phyloP scores from a whole-genome alignment of 1,140 invertebrate genomes.

The Helicoverpa zea region DNA sequence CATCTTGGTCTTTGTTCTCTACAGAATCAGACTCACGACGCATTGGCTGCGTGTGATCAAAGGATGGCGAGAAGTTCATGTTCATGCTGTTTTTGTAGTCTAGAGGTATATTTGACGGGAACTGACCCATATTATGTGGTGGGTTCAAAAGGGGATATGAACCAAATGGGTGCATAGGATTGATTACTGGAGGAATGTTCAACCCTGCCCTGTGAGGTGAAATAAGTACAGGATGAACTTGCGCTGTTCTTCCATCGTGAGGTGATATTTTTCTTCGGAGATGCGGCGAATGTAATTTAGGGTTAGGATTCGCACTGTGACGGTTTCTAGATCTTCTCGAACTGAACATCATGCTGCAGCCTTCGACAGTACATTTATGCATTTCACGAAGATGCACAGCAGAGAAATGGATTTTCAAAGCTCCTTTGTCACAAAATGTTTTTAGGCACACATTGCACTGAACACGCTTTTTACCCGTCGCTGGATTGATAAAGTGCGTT shows the following conservation, averaged over 20 bases:
- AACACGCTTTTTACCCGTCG: constrained; percentile 98
- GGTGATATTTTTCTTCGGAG: constrained; percentile 96
- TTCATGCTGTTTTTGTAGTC: constrained; percentile 91
- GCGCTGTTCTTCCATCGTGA: constrained; percentile 95
- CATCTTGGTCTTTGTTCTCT: constrained; percentile 85
- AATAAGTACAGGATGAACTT: constrained; percentile 93
- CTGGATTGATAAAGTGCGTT: constrained; percentile 96
- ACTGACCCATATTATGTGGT: constrained; percentile 89
- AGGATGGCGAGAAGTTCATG: constrained; percentile 77
- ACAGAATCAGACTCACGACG: constrained; percentile 77
- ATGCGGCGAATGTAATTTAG: constrained; percentile 98
- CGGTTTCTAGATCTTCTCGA: constrained; percentile 97
- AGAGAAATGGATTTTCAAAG: constrained; percentile 99
- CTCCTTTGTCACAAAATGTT: constrained; percentile 99
- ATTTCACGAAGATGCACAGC: constrained; percentile 99
- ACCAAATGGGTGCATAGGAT: constrained; percentile 91
- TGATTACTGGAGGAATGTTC: constrained; percentile 87
- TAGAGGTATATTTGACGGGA: constrained; percentile 85
- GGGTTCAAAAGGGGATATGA: constrained; percentile 92
- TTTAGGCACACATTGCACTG: constrained; percentile 99
- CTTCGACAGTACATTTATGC: constrained; percentile 99
- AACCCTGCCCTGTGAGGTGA: constrained; percentile 90
- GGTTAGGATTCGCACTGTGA: constrained; percentile 99
- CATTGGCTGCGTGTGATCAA: constrained; percentile 80
- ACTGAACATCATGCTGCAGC: constrained; percentile 99